A percentile compares a stretch with the other conserved stretches of the same genome.
phyloP scores from a whole-genome alignment of 1,140 invertebrate genomes.

The Thrips palmi region DNA sequence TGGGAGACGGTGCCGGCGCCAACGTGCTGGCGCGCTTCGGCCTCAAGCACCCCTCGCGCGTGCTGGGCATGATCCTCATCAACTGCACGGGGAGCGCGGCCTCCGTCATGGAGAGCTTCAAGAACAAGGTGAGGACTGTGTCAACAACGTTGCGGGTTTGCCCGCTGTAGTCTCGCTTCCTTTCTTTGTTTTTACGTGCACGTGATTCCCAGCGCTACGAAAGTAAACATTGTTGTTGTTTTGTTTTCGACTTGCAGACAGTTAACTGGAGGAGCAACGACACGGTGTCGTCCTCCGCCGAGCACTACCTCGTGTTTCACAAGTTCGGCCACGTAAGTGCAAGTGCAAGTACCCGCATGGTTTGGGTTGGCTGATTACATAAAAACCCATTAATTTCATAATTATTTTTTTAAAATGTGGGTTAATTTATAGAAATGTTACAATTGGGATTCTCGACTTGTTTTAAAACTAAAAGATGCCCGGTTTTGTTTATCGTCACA shows the following conservation, averaged over 20 bases:
- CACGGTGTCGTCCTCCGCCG: conserved; percentile 50
- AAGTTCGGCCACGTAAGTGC: conserved; percentile 84
- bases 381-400: too few relatives aligned
- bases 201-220: too few relatives aligned
- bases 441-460: too few relatives aligned
- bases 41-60: conserved; percentile 51
- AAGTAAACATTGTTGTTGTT: neutral
- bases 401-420: too few relatives aligned
- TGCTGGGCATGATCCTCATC: conserved; percentile 62
- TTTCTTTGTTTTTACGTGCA: too few relatives aligned
- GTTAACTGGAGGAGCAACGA: conserved; percentile 53
- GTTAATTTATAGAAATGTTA: too few relatives aligned
- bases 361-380: too few relatives aligned
- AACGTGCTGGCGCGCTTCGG: conserved; percentile 76
- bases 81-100: conserved; percentile 77
- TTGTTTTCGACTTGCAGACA: conserved; percentile 29
- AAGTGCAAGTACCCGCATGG: too few relatives aligned
- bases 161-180: too few relatives aligned
- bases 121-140: conserved; percentile 42
- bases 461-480: too few relatives aligned
- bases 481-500: too few relatives aligned
- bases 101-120: conserved; percentile 71
- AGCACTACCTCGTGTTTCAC: conserved; percentile 71
- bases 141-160: too few relatives aligned
- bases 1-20: conserved; percentile 79